phyloP scores from a whole-genome alignment of 2,797 vertebrate species.

The Mastacembelus armatus region DNA sequence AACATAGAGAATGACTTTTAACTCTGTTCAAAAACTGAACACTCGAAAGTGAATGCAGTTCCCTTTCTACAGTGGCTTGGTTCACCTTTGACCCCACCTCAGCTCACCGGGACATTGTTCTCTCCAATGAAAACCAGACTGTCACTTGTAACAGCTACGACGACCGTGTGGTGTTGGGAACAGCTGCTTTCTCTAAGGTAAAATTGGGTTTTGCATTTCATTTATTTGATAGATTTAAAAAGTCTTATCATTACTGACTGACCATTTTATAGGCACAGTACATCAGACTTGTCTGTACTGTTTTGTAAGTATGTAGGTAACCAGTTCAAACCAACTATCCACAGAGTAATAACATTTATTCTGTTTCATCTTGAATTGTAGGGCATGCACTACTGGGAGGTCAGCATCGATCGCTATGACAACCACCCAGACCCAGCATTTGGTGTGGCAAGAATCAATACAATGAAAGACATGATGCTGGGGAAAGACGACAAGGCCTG shows the following conservation, averaged over 20 bases:
- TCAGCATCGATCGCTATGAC: constrained; percentile 94
- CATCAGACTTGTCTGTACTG: not conserved
- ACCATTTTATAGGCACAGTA: too few species aligned
- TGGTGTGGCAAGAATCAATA: constrained; percentile 94
- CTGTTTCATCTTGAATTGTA: constrained; percentile 22
- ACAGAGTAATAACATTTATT: not conserved
- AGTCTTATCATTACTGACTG: too few species aligned
- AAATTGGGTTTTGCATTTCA: not conserved
- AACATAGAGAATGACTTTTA: not conserved
- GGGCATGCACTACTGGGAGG: constrained; percentile 96
- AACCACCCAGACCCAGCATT: constrained; percentile 98
- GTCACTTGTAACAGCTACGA: constrained; percentile 97
- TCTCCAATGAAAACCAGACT: constrained; percentile 95
- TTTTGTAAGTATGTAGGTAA: too few species aligned
- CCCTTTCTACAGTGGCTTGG: constrained; percentile 91
- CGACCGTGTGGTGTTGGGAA: constrained; percentile 95
- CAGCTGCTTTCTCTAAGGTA: constrained; percentile 94
- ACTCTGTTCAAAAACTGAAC: not conserved
- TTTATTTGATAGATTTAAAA: not conserved
- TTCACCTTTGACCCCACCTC: constrained; percentile 96
- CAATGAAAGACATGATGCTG: constrained; percentile 95
- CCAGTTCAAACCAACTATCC: too few species aligned
- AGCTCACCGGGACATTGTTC: constrained; percentile 94
- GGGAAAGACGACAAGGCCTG: constrained; percentile 96
- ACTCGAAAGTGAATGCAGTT: not conserved